These are phyloP conservation scores for Siderastrea radians DNA, from an alignment of 92 coral and sea anemone species.

Conservation along the genomic window DNA sequence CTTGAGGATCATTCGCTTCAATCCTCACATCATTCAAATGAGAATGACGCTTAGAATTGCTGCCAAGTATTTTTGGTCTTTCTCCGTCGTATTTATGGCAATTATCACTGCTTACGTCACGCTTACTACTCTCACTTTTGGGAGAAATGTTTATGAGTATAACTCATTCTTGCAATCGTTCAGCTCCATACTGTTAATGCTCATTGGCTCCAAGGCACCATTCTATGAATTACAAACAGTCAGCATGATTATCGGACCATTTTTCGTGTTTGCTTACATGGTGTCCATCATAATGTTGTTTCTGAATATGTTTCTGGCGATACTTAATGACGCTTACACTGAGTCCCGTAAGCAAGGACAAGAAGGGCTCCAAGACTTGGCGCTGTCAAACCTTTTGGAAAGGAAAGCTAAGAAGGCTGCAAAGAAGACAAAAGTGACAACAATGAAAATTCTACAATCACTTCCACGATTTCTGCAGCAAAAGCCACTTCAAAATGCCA, in stretches of 20 bases:
- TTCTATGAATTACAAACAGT: slow-evolving; percentile 68
- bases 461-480: neutral
- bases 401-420: slow-evolving; percentile 8
- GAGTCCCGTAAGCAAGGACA: slow-evolving; percentile 55
- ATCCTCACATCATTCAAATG: slow-evolving; percentile 80
- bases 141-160: slow-evolving; percentile 70
- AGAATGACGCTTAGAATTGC: slow-evolving; percentile 70
- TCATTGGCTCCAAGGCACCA: slow-evolving; percentile 82
- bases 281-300: slow-evolving; percentile 77
- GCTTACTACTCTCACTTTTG: slow-evolving; percentile 80
- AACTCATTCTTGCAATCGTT: slow-evolving; percentile 75
- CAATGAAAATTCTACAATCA: slow-evolving; percentile 5
- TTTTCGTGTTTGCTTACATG: slow-evolving; percentile 82
- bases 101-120: slow-evolving; percentile 77
- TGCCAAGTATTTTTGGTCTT: slow-evolving; percentile 76
- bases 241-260: slow-evolving; percentile 76
- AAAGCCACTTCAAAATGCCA: neutral
- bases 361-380: slow-evolving; percentile 39
- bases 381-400: slow-evolving; percentile 15
- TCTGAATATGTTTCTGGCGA: slow-evolving; percentile 90
- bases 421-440: neutral
- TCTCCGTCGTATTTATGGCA: slow-evolving; percentile 76
- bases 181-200: slow-evolving; percentile 81
- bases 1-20: slow-evolving; percentile 82
- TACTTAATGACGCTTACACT: slow-evolving; percentile 82